Base-by-base conservation (phyloP, 2,113 vertebrate species). In the Octodon degus region DNA sequence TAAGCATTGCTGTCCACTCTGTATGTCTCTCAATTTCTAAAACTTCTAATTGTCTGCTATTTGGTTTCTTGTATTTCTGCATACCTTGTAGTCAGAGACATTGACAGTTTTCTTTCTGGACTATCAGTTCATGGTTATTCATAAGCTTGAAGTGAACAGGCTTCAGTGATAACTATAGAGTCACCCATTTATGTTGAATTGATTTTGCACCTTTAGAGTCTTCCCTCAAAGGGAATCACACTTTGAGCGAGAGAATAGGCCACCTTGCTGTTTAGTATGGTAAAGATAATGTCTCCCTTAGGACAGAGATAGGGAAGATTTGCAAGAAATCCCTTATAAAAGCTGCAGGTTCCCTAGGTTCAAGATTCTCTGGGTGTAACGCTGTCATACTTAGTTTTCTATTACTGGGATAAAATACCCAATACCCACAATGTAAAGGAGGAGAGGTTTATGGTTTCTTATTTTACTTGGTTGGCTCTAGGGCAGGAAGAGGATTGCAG, bases 291-390 rank as follows among this genome's bases (percentile, higher is more conserved):
- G 2, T 83, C 32, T 95, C 68, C 58, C 25, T 63, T 47, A 27
- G 53, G 43, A 9, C 5, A 95, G 80, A 77, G 43, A 37, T 50
- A 88, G 60, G 60, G 34, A 2, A 92, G 24, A 16, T 90, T 91
- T 94, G 37, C 65, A 81, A 96, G 67, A 17, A 82, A 82, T 62
- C 27, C 50, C 47, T 81, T 90, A 65, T 27, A 53, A 92, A 92
- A 77, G 10, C 77, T 50, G 58, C 65, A 22, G 20, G 27, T 77
- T 85, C 83, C 74, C 20, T 65, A 85, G 93, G 22, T 81, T 87
- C 32, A 47, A 76, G 20, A 0, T 89, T 82, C 22, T 43, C 93
- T 12, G 60, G 55, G 5, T 80, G 5, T 50, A 34, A 92, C 32
- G 17, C 62, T 27, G 40, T 25, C 1, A 27, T 27, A 76, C 40